Evolutionary conservation across 2,797 vertebrate species (phyloP), one percentile per base, ranked within the genome.

Genomic region (Tauraco hartlaubi): DNA sequence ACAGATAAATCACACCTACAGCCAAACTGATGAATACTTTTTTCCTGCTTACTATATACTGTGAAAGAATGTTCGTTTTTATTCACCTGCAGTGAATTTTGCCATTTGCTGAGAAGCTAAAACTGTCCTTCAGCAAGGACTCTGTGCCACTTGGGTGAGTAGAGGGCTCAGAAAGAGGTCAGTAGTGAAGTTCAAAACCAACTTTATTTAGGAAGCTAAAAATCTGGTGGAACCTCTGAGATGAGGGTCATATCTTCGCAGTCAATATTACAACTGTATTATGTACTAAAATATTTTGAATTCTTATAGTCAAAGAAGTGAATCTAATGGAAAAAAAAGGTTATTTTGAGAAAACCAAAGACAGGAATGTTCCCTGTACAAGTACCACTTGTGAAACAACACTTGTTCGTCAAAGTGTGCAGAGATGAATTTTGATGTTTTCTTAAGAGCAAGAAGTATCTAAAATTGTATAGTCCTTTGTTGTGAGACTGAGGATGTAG

Each of bases 261-360:
- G 46, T 48, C 33, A 56, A 5, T 72, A 68, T 61, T 75, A 37
- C 3, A 64, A 9, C 7, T 80, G 33, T 12, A 41, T 2, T 28
- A 20, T 9, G 5, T 31, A 35, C 15, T 37, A 75, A 48, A 78
- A 37, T 58, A 56, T 75, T 66, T 74, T 43, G 44, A 35, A 55
- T 72, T 49, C 33, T 77, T 72, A 4, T 2, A 67, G 16, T 16
- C 2, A 64, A 81, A 86, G 46, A 74, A 44, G 23, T 16, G 12
- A 12, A 3, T 1, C 14, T 58, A 15, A 19, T 11, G 18, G n/a
- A 23, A 66, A 59, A 46, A 26, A 66, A 4, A 0, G 1, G 3
- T 51, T 62, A 52, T 29, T 71, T 46, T 75, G 35, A 67, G 16
- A 73, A 58, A 62, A 61, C 5, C 5, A 0, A 33, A 84, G 28